Conservation (phyloP, 2,888 invertebrate species). For the Stenichneumon culpator region DNA sequence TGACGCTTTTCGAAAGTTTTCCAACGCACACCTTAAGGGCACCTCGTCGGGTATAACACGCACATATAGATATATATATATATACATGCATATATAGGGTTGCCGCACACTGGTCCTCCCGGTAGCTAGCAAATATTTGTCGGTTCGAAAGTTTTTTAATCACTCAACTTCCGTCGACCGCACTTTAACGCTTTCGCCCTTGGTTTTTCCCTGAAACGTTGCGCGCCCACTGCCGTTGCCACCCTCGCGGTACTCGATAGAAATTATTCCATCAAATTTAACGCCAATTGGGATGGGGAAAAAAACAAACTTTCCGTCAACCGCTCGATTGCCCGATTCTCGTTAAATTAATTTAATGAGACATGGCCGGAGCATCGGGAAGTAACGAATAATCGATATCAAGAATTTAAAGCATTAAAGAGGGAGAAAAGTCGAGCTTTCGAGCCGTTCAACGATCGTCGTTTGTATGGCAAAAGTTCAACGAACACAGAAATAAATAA, state of each 20-base stretch:
- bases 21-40: constrained; percentile 20
- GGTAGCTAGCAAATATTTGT: constrained; percentile 65
- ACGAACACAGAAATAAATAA: no score
- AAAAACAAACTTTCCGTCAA: constrained; percentile 10
- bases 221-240: neutral
- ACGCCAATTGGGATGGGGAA: constrained; percentile 7
- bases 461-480: neutral
- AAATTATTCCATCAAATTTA: constrained; percentile 62
- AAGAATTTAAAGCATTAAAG: neutral
- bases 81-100: constrained; percentile 31
- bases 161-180: constrained; percentile 65
- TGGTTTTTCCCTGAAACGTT: constrained; percentile 15
- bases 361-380: neutral
- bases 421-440: neutral
- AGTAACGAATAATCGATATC: neutral
- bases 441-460: neutral
- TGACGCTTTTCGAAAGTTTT: constrained; percentile 65
- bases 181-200: constrained; percentile 55
- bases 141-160: constrained; percentile 68
- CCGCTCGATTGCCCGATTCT: constrained; percentile 40
- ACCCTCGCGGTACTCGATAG: constrained; percentile 24
- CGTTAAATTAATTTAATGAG: constrained; percentile 21
- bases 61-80: neutral
- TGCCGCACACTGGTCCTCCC: constrained; percentile 25
- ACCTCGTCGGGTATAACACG: constrained; percentile 20